These are phyloP conservation scores for Eubasilissa splendida DNA, from an alignment of 2,888 invertebrate species.

Conservation along the genomic window DNA sequence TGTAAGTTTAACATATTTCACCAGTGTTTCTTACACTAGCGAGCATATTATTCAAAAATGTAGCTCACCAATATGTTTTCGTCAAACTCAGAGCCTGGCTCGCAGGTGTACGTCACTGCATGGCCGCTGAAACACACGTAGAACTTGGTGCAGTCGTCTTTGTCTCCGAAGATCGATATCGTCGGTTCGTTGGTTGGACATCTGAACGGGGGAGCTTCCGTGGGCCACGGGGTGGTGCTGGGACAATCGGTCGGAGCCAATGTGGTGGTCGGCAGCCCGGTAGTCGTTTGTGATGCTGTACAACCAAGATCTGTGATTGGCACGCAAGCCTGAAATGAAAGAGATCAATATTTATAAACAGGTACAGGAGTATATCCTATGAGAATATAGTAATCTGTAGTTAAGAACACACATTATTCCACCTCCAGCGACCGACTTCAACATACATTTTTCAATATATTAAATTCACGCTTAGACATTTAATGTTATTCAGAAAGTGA, in stretches of 20 bases:
- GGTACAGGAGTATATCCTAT: too few relatives aligned
- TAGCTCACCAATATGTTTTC: background rate
- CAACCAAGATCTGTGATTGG: constrained; percentile 4
- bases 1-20: too few relatives aligned
- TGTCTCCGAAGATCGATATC: background rate
- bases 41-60: background rate
- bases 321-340: constrained; percentile 8
- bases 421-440: too few relatives aligned
- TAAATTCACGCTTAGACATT: too few relatives aligned
- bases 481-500: too few relatives aligned
- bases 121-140: constrained; percentile 15
- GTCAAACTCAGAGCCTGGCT: background rate
- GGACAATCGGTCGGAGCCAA: background rate
- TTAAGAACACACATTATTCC: background rate
- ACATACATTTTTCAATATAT: too few relatives aligned
- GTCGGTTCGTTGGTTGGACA: background rate
- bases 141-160: constrained; percentile 6
- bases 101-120: background rate
- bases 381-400: background rate
- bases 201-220: background rate
- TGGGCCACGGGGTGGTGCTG: background rate
- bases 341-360: too few relatives aligned
- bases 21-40: too few relatives aligned
- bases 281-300: background rate
- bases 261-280: background rate